Evolutionary conservation across 2,888 invertebrate genomes (phyloP).

Genomic region (Agonopterix heracliana): DNA sequence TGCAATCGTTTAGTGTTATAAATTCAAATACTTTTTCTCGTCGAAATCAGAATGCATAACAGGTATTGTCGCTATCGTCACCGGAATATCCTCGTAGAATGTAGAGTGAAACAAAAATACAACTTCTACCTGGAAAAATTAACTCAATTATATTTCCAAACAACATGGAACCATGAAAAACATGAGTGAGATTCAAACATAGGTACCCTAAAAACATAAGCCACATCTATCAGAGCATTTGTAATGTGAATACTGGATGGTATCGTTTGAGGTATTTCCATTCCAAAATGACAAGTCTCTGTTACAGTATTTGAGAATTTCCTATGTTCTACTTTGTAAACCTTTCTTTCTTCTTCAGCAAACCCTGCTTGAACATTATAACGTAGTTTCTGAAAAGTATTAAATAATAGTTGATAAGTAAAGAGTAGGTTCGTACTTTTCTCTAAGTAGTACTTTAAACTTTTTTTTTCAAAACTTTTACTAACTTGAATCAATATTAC

Average conservation of each 20-base stretch:
- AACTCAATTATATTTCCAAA: neutral
- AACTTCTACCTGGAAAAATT: constrained; percentile 35
- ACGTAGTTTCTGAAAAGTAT: constrained; percentile 46
- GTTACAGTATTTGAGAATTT: constrained; percentile 32
- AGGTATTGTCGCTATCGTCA: constrained; percentile 41
- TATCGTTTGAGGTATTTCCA: constrained; percentile 48
- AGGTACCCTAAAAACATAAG: constrained; percentile 54
- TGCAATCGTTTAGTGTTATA: too few species aligned
- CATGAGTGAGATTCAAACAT: constrained; percentile 13
- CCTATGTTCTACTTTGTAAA: constrained; percentile 34
- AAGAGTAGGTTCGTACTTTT: neutral
- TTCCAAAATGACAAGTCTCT: constrained; percentile 39
- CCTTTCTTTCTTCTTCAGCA: constrained; percentile 40
- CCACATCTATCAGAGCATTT: constrained; percentile 49
- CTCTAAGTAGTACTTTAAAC: neutral
- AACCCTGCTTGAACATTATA: constrained; percentile 48
- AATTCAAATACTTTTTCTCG: neutral
- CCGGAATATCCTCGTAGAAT: constrained; percentile 39
- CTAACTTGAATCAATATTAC: constrained; percentile 48
- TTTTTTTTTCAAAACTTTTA: constrained; percentile 1
- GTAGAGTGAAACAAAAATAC: constrained; percentile 40
- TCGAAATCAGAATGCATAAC: constrained; percentile 38
- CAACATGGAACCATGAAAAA: neutral
- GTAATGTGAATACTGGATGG: constrained; percentile 47
- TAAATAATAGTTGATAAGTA: neutral